A percentile compares a stretch with the other conserved stretches of the same genome.
Evolutionary conservation across 2,888 invertebrate species (phyloP).

Genomic region (Eupithecia abbreviata): DNA sequence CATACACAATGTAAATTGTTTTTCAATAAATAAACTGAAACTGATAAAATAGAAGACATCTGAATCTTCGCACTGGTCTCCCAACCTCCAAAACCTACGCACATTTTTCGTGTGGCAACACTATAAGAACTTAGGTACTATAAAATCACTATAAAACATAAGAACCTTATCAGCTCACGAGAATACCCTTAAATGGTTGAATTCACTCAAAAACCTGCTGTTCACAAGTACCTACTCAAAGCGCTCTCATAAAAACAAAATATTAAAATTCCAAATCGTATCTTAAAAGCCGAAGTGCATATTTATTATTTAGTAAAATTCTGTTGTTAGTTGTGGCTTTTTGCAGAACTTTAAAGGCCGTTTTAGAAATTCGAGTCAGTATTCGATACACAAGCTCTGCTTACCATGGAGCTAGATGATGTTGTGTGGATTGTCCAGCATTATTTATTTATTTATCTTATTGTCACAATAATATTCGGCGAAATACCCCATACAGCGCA

Average conservation of each 20-base stretch:
- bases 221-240: conserved; percentile 8
- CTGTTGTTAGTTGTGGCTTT: neutral
- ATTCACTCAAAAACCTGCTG: conserved; percentile 3
- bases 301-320: neutral
- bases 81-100: neutral
- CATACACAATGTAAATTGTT: no score
- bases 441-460: no score
- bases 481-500: no score
- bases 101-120: neutral
- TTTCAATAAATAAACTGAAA: no score
- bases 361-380: no score
- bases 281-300: neutral
- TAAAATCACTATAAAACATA: conserved; percentile 4
- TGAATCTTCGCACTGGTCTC: no score
- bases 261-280: conserved; percentile 20
- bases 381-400: no score
- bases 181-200: conserved; percentile 9
- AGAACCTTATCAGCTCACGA: neutral
- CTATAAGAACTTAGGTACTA: neutral
- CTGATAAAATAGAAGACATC: no score
- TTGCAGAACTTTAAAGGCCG: no score
- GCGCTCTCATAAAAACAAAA: conserved; percentile 25
- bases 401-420: no score
- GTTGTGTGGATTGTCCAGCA: no score
- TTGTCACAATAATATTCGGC: no score